phyloP scores from a whole-genome alignment of 2,113 vertebrate species.

The Platycercus adscitus region DNA sequence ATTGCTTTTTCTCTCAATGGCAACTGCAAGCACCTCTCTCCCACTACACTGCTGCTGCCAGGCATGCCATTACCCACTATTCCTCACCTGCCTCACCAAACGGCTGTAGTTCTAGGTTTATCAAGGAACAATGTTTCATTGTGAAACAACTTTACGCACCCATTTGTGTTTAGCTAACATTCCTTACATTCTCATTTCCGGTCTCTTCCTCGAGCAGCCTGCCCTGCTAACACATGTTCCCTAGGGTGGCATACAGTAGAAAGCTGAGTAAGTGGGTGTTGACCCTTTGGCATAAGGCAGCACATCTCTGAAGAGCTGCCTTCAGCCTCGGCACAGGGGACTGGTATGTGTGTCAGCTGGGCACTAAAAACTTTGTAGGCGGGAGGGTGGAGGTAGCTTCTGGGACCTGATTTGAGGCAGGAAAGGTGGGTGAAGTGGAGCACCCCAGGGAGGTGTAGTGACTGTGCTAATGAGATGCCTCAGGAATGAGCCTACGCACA shows the following conservation, averaged over 20 bases:
- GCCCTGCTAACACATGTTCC: background rate
- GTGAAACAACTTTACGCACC: background rate
- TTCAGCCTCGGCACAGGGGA: background rate
- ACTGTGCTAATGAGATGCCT: background rate
- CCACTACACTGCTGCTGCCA: background rate
- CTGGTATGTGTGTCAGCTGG: accelerated
- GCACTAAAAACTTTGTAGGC: background rate
- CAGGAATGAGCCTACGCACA: background rate
- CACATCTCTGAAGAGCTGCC: background rate
- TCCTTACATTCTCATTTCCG: background rate
- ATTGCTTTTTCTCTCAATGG: background rate
- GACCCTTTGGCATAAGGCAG: background rate
- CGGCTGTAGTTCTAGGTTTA: background rate
- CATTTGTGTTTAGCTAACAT: background rate
- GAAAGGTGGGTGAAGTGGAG: background rate
- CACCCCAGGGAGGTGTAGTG: background rate
- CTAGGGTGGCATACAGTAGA: background rate
- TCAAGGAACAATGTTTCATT: background rate
- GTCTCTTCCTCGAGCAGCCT: background rate
- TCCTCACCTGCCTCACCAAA: background rate
- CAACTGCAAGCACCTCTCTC: background rate
- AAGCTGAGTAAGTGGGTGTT: background rate
- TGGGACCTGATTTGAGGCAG: background rate
- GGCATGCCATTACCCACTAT: background rate
- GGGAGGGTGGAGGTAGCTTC: slow-evolving; percentile 28